Evolutionary conservation across 2,113 vertebrate genomes (phyloP).

Genomic region (Pimephales promelas): DNA sequence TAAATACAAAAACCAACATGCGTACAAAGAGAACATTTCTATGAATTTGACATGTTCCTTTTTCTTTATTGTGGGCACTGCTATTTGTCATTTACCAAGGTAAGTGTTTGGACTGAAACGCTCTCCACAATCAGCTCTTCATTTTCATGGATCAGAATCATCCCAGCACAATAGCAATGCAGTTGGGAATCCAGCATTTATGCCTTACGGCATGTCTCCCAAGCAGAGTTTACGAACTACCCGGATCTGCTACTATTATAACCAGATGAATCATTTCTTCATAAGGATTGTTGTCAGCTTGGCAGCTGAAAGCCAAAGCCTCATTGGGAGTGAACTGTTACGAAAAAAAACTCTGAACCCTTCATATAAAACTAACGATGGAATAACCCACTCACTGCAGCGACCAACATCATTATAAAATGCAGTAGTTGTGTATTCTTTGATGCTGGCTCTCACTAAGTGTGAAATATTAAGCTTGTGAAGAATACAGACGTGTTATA

Average conservation of each 20-base stretch:
- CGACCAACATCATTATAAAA: slow-evolving; percentile 3
- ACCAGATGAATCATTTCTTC: slow-evolving; percentile 23
- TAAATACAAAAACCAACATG: no score
- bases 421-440: slow-evolving; percentile 23
- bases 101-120: slow-evolving; percentile 30
- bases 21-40: no score
- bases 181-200: neutral
- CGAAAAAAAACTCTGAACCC: slow-evolving; percentile 9
- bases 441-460: slow-evolving; percentile 18
- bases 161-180: slow-evolving; percentile 7
- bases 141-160: slow-evolving; percentile 14
- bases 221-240: neutral
- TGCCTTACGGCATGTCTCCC: slow-evolving; percentile 18
- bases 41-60: no score
- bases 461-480: slow-evolving; percentile 32
- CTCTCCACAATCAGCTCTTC: neutral
- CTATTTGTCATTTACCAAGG: neutral
- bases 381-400: slow-evolving; percentile 5
- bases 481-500: slow-evolving; percentile 23
- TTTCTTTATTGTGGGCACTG: no score
- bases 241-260: slow-evolving; percentile 1
- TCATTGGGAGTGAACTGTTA: slow-evolving; percentile 29
- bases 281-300: slow-evolving; percentile 12
- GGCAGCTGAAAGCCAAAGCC: slow-evolving; percentile 10
- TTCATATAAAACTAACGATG: slow-evolving; percentile 26